Conservation (phyloP, 2,888 invertebrate species). For the Drosophila atroscutellata region DNA sequence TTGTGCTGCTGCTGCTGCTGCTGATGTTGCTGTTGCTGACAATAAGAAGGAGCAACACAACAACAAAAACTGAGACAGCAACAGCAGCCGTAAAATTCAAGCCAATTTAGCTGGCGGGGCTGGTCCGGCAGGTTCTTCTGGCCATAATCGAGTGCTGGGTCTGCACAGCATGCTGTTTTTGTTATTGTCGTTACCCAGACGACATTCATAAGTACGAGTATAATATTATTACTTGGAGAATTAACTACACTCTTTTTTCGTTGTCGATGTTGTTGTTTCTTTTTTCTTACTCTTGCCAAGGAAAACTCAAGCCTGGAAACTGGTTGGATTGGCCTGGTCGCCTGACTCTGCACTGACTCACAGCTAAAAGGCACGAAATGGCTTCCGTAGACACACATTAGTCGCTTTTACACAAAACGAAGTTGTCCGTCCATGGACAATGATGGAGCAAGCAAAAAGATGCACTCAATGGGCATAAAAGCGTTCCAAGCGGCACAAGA, state of each 20-base stretch:
- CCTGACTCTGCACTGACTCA: constrained; percentile 48
- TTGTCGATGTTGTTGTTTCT: constrained; percentile 8
- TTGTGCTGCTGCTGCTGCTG: constrained; percentile 36
- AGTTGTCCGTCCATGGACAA: constrained; percentile 44
- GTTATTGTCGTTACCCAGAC: constrained; percentile 54
- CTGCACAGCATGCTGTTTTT: constrained; percentile 66
- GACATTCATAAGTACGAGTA: constrained; percentile 80
- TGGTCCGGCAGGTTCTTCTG: constrained; percentile 70
- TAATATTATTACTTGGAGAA: constrained; percentile 82
- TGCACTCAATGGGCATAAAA: constrained; percentile 79
- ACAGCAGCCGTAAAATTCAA: constrained; percentile 76
- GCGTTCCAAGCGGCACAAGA: constrained; percentile 68
- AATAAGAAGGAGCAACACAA: not conserved
- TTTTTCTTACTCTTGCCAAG: constrained; percentile 26
- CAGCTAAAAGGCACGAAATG: constrained; percentile 76
- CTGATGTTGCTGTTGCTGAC: constrained; percentile 9
- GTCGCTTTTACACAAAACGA: constrained; percentile 80
- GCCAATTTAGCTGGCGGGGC: constrained; percentile 75
- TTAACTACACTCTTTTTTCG: constrained; percentile 71
- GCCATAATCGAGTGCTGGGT: constrained; percentile 37
- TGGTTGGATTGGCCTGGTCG: constrained; percentile 52
- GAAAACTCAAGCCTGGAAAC: constrained; percentile 59
- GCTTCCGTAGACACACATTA: constrained; percentile 82
- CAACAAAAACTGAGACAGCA: constrained; percentile 29
- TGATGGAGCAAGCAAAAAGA: constrained; percentile 51